A percentile compares a stretch with the other conserved stretches of the same genome.
phyloP scores from a whole-genome alignment of 2,888 invertebrate genomes.

The Lumbricus terrestris region DNA sequence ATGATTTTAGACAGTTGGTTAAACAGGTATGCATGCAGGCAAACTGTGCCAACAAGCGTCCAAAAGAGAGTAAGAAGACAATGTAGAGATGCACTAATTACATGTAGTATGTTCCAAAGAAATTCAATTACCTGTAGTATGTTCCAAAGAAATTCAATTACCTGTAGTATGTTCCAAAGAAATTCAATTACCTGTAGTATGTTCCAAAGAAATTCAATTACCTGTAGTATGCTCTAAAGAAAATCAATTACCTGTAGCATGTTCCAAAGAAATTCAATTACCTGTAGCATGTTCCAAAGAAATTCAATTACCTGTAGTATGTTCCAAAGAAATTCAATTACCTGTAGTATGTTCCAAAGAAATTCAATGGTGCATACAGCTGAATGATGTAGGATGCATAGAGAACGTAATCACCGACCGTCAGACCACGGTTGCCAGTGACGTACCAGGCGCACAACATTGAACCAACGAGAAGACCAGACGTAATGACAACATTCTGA shows the following conservation, averaged over 20 bases:
- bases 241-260: no score
- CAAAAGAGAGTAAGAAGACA: background rate
- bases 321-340: no score
- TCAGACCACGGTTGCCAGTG: constrained; percentile 62
- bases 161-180: constrained; percentile 98
- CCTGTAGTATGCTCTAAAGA: no score
- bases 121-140: constrained; percentile 76
- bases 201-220: constrained; percentile 95
- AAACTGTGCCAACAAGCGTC: background rate
- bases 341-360: constrained; percentile 97
- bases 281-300: no score
- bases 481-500: constrained; percentile 85
- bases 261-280: constrained; percentile 57
- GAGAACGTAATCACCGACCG: constrained; percentile 92
- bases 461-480: constrained; percentile 81
- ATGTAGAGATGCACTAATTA: constrained; percentile 40
- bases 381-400: constrained; percentile 91
- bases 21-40: background rate
- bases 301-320: no score
- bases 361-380: constrained; percentile 91
- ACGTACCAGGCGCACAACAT: constrained; percentile 84
- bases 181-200: constrained; percentile 92
- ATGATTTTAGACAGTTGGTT: no score
- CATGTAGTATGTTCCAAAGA: no score
- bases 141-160: no score